Conservation (phyloP, 2,113 vertebrate species). For the Toxotes chatareus region DNA sequence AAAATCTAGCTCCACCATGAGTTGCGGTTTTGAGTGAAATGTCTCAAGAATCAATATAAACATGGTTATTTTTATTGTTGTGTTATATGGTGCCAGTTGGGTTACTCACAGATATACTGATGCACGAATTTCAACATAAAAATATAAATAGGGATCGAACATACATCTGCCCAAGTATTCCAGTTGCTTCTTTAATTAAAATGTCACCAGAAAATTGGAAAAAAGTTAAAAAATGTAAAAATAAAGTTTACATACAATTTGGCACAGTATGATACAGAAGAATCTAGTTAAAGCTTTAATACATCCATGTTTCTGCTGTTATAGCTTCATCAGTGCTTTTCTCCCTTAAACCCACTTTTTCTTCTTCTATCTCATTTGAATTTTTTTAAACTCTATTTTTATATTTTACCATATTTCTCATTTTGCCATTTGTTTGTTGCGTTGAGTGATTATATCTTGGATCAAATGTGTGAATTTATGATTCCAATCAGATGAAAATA, state of each 20-base stretch:
- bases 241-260: not conserved
- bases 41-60: too few species aligned
- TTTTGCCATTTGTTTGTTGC: not conserved
- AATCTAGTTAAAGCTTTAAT: not conserved
- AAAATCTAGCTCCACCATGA: too few species aligned
- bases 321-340: not conserved
- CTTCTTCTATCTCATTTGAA: not conserved
- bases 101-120: too few species aligned
- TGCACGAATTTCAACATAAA: not conserved
- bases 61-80: too few species aligned
- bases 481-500: not conserved
- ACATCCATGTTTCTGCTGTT: constrained; percentile 12
- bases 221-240: not conserved
- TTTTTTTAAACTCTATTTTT: not conserved
- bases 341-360: not conserved
- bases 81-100: too few species aligned
- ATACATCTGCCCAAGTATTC: not conserved
- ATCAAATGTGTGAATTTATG: not conserved
- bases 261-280: not conserved
- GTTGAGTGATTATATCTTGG: not conserved
- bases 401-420: not conserved
- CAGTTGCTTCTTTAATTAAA: not conserved
- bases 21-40: too few species aligned
- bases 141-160: not conserved
- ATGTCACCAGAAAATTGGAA: not conserved